Conservation (phyloP, 2,797 vertebrate species). For the Chelonia mydas region DNA sequence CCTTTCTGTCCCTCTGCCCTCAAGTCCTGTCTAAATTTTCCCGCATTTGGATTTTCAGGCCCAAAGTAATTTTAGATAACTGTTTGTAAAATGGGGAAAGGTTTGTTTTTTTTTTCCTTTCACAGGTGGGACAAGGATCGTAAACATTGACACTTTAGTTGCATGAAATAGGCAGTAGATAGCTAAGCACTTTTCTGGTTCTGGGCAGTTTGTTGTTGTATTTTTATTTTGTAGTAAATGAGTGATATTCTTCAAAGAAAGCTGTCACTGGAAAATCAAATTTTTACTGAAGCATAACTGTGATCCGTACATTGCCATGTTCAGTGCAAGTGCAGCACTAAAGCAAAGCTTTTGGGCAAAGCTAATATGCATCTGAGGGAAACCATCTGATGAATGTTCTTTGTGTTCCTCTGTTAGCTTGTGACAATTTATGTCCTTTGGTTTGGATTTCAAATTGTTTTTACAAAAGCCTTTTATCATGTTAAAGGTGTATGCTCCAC, state of each 20-base stretch:
- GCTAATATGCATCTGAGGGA: conserved; percentile 69
- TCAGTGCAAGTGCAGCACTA: conserved; percentile 55
- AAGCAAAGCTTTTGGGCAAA: conserved; percentile 26
- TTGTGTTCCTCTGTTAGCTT: conserved; percentile 4
- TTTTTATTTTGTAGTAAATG: conserved; percentile 72
- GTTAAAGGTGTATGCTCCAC: background rate
- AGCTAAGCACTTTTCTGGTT: conserved; percentile 69
- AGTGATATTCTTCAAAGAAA: conserved; percentile 71
- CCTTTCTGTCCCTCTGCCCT: conserved; percentile 18
- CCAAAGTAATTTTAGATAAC: conserved; percentile 46
- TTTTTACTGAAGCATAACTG: conserved; percentile 58
- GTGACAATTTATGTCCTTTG: conserved; percentile 5
- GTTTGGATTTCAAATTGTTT: conserved; percentile 31
- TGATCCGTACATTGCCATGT: conserved; percentile 54
- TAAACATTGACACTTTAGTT: conserved; percentile 6
- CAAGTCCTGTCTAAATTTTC: conserved; percentile 20
- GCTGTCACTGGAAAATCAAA: conserved; percentile 79
- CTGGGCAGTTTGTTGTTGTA: conserved; percentile 64
- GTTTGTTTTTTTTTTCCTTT: conserved; percentile 31
- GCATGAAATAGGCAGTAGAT: conserved; percentile 53
- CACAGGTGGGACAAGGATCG: conserved; percentile 36
- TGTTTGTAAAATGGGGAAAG: conserved; percentile 53
- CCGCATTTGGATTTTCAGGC: conserved; percentile 10
- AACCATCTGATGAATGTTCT: conserved; percentile 18
- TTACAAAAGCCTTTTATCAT: background rate